These are phyloP conservation scores for Brachyptera risi DNA, from an alignment of 2,888 invertebrate genomes.

Conservation along the genomic window DNA sequence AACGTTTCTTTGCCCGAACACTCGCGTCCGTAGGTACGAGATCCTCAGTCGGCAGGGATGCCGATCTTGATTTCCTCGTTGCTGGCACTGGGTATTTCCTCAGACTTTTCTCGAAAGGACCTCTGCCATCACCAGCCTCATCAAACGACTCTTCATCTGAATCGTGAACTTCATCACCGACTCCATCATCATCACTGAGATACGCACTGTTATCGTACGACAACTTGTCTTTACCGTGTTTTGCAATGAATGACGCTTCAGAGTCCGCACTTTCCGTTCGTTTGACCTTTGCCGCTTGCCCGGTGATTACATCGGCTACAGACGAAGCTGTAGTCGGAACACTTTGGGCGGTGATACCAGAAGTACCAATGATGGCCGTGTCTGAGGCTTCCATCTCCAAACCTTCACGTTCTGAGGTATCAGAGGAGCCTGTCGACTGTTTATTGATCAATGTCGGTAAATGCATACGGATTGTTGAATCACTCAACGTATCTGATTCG, in stretches of 20 bases:
- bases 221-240: constrained; percentile 36
- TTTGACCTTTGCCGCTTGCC: constrained; percentile 25
- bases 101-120: constrained; percentile 25
- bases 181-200: constrained; percentile 38
- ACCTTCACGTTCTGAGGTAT: constrained; percentile 31
- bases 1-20: constrained; percentile 53
- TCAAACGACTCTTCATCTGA: neutral
- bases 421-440: constrained; percentile 32
- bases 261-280: constrained; percentile 36
- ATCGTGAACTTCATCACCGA: neutral
- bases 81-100: constrained; percentile 43
- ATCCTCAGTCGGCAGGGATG: constrained; percentile 48
- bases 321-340: constrained; percentile 36
- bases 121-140: neutral
- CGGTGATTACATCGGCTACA: constrained; percentile 36
- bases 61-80: constrained; percentile 43
- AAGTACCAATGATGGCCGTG: neutral
- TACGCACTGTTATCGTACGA: constrained; percentile 46
- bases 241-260: constrained; percentile 39
- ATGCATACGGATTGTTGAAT: constrained; percentile 31
- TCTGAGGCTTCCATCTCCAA: constrained; percentile 28
- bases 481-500: constrained; percentile 32
- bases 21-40: constrained; percentile 48
- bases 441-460: constrained; percentile 27
- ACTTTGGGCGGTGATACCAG: constrained; percentile 29